These are phyloP conservation scores for Myocastor coypus DNA, from an alignment of 2,113 vertebrate genomes.

Conservation along the genomic window DNA sequence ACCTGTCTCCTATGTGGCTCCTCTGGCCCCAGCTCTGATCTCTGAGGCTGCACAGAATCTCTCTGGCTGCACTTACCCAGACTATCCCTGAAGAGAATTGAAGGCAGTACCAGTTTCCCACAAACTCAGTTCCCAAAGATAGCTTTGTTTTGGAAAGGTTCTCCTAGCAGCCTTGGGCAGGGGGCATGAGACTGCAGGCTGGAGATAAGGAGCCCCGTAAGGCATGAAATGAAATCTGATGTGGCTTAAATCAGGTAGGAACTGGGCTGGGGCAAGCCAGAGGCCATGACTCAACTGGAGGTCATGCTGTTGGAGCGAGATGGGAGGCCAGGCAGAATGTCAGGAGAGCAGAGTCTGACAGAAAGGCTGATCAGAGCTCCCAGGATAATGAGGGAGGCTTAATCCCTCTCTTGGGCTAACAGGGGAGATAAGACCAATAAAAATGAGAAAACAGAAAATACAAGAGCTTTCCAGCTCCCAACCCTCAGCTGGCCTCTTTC, in stretches of 20 bases:
- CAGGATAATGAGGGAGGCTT: background rate
- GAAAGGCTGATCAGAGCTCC: background rate
- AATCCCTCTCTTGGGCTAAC: background rate
- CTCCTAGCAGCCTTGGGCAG: background rate
- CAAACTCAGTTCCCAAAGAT: background rate
- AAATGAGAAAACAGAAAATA: slow-evolving; percentile 51
- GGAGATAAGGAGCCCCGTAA: background rate
- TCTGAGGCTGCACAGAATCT: background rate
- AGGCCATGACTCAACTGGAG: background rate
- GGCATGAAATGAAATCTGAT: background rate
- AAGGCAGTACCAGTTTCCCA: background rate
- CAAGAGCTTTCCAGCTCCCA: slow-evolving; percentile 31
- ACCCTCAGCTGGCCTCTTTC: background rate
- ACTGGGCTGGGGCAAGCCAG: background rate
- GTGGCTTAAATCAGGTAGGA: background rate
- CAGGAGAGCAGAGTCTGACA: background rate
- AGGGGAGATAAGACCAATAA: slow-evolving; percentile 29
- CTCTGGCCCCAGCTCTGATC: background rate
- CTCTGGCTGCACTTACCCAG: background rate
- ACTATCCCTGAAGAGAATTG: background rate
- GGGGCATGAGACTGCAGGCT: background rate
- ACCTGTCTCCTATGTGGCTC: background rate
- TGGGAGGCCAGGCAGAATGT: background rate
- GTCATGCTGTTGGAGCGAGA: background rate
- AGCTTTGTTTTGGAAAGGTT: background rate